These are phyloP conservation scores for Drosophila formosana DNA, from an alignment of 2,888 invertebrate genomes.

Conservation along the genomic window DNA sequence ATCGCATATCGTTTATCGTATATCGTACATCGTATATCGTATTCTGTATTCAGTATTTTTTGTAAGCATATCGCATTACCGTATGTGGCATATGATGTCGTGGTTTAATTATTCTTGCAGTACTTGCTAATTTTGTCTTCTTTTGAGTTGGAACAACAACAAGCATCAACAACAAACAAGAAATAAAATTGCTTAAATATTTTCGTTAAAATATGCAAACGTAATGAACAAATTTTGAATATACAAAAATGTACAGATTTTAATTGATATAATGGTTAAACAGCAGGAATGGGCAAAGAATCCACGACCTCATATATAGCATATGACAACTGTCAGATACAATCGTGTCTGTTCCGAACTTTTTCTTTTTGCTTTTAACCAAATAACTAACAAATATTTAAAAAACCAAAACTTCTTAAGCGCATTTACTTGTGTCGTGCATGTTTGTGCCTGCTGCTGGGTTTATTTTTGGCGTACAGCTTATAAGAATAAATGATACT, in stretches of 20 bases:
- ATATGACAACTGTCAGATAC: slow-evolving; percentile 50
- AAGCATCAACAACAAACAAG: slow-evolving; percentile 2
- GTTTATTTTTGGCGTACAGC: slow-evolving; percentile 64
- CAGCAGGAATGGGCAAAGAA: slow-evolving; percentile 60
- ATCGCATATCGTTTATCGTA: slow-evolving; percentile 28
- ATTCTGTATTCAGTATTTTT: slow-evolving; percentile 26
- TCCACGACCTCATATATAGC: slow-evolving; percentile 84
- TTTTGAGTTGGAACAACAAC: slow-evolving; percentile 47
- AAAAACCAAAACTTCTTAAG: slow-evolving; percentile 19
- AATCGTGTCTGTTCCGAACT: slow-evolving; percentile 19
- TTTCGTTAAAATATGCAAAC: slow-evolving; percentile 80
- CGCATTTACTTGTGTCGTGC: slow-evolving; percentile 58
- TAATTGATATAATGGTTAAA: slow-evolving; percentile 44
- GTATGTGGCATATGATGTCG: slow-evolving; percentile 85
- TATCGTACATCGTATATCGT: slow-evolving; percentile 30
- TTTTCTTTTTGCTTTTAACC: slow-evolving; percentile 54
- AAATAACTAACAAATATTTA: slow-evolving; percentile 30
- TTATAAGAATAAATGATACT: slow-evolving; percentile 21
- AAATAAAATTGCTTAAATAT: slow-evolving; percentile 64
- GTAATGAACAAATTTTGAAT: slow-evolving; percentile 55
- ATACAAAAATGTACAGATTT: slow-evolving; percentile 12
- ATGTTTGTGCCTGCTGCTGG: slow-evolving; percentile 79
- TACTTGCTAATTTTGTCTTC: slow-evolving; percentile 56
- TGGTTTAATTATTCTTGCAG: slow-evolving; percentile 76
- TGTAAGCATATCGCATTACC: slow-evolving; percentile 59